A percentile compares a stretch with the other conserved stretches of the same genome.
These are phyloP conservation scores for Ophraella communa DNA, from an alignment of 2,888 invertebrate species.

Conservation along the genomic window DNA sequence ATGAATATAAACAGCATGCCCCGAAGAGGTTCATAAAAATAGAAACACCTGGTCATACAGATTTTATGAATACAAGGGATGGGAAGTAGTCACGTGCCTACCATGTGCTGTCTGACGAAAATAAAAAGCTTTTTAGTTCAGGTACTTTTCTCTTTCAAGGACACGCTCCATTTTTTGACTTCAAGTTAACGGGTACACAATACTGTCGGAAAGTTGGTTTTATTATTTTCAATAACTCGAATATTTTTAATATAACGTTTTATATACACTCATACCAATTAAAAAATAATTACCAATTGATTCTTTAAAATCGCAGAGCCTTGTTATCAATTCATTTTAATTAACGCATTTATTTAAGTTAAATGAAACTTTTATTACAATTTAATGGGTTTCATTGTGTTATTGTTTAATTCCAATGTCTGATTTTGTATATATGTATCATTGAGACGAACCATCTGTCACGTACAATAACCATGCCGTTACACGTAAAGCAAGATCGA, in stretches of 20 bases:
- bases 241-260: too few species aligned
- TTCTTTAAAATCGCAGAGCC: background rate
- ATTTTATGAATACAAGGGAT: slow-evolving; percentile 2
- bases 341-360: background rate
- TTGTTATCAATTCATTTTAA: background rate
- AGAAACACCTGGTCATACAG: slow-evolving; percentile 4
- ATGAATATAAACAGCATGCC: background rate
- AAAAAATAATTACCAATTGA: background rate
- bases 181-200: too few species aligned
- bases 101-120: background rate
- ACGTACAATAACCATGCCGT: background rate
- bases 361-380: background rate
- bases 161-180: background rate
- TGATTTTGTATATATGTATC: background rate
- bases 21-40: background rate
- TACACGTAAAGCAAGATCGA: too few species aligned
- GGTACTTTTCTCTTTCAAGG: background rate
- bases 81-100: slow-evolving; percentile 2
- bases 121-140: background rate
- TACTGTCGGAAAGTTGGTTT: too few species aligned
- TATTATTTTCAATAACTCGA: too few species aligned
- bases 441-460: background rate
- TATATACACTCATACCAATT: too few species aligned
- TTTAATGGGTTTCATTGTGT: background rate
- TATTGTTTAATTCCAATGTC: background rate